Conservation (phyloP, 2,797 vertebrate species). For the Scolopax rusticola region DNA sequence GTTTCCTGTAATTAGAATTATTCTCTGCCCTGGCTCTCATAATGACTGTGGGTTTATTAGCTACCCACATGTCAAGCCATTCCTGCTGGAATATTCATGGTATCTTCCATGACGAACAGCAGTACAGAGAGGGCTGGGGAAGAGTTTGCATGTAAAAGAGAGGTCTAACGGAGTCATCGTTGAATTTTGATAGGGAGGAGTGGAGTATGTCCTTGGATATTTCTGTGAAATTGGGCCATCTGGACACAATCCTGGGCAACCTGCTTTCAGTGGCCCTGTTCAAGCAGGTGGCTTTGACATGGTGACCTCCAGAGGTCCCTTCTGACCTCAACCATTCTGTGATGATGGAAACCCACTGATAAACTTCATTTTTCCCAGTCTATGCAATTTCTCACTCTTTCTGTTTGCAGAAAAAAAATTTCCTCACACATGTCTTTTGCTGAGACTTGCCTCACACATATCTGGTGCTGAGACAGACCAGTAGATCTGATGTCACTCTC, state of each 20-base stretch:
- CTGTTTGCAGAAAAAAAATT: background rate
- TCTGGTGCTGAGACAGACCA: background rate
- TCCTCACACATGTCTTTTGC: background rate
- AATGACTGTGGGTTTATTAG: background rate
- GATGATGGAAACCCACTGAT: background rate
- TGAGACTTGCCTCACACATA: background rate
- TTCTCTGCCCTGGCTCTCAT: background rate
- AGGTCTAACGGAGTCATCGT: background rate
- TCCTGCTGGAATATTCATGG: background rate
- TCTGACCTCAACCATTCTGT: background rate
- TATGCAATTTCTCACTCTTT: background rate
- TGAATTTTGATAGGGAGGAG: background rate
- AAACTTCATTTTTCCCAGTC: fast-evolving
- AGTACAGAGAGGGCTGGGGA: background rate
- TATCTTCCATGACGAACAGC: background rate
- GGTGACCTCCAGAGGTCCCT: background rate
- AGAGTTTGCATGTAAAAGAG: background rate
- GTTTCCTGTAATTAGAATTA: constrained; percentile 36
- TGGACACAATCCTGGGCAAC: background rate
- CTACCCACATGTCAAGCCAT: background rate
- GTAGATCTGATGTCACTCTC: background rate
- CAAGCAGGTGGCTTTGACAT: fast-evolving
- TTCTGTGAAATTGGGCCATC: background rate
- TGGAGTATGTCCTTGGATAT: background rate
- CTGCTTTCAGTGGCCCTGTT: background rate